Evolutionary conservation across 2,888 invertebrate genomes (phyloP).

Genomic region (Tanypteryx hageni): DNA sequence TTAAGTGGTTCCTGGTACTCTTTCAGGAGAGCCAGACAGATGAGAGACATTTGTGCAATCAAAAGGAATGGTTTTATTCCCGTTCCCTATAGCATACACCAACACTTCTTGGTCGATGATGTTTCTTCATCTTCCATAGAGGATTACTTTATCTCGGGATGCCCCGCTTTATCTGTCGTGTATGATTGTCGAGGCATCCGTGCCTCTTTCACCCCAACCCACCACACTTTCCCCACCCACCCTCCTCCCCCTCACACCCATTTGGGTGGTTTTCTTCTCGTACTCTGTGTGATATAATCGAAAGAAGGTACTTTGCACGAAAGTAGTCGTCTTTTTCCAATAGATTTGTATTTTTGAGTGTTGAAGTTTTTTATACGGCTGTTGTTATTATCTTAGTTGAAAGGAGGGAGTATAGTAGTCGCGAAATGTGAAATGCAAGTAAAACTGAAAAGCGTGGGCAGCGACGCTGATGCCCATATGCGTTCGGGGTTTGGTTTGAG

Average conservation of each 20-base stretch:
- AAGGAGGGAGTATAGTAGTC: constrained; percentile 66
- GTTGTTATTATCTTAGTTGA: constrained; percentile 69
- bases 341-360: constrained; percentile 70
- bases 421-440: constrained; percentile 67
- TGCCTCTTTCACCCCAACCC: constrained; percentile 49
- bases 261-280: constrained; percentile 67
- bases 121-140: constrained; percentile 23
- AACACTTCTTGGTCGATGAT: constrained; percentile 41
- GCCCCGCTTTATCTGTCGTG: constrained; percentile 60
- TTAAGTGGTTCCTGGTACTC: constrained; percentile 51
- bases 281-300: constrained; percentile 69
- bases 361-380: constrained; percentile 69
- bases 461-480: constrained; percentile 39
- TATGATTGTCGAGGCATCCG: constrained; percentile 56
- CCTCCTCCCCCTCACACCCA: constrained; percentile 37
- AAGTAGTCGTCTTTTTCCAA: constrained; percentile 68
- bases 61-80: constrained; percentile 58
- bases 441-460: constrained; percentile 43
- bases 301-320: constrained; percentile 69
- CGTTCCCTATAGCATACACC: constrained; percentile 56
- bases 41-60: constrained; percentile 61
- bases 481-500: constrained; percentile 39
- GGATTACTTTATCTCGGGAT: constrained; percentile 60
- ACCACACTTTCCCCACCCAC: constrained; percentile 5
- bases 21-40: constrained; percentile 36